Conservation (phyloP, 2,888 invertebrate genomes). For the Melieria omissa region DNA sequence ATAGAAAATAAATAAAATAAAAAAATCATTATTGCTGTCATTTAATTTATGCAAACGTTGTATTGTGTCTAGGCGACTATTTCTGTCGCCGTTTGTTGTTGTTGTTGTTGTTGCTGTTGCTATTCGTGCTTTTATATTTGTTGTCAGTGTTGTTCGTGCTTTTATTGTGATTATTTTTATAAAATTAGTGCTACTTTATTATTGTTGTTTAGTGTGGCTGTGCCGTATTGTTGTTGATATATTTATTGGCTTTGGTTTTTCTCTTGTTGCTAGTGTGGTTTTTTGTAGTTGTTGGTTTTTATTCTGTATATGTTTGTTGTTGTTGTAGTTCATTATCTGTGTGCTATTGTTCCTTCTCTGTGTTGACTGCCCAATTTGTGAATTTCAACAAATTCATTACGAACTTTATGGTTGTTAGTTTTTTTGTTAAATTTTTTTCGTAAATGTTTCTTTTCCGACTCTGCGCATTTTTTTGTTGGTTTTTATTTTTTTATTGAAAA, state of each 20-base stretch:
- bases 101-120: too few species aligned
- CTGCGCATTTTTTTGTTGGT: neutral
- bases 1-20: too few species aligned
- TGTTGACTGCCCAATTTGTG: neutral
- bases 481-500: neutral
- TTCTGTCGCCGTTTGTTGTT: too few species aligned
- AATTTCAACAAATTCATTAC: constrained; percentile 2
- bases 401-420: neutral
- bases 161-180: too few species aligned
- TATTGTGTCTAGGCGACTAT: too few species aligned
- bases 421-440: neutral
- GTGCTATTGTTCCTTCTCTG: neutral
- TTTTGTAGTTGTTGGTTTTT: neutral
- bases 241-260: too few species aligned
- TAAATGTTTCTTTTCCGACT: neutral
- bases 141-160: too few species aligned
- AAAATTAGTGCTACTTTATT: too few species aligned
- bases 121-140: too few species aligned
- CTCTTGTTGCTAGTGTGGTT: too few species aligned
- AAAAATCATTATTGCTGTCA: neutral
- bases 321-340: neutral
- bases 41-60: neutral
- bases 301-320: neutral
- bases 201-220: too few species aligned
- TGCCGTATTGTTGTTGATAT: too few species aligned